A percentile compares a stretch with the other conserved stretches of the same genome.
Conservation (phyloP, 2,888 invertebrate genomes). For the Diogma glabrata region DNA sequence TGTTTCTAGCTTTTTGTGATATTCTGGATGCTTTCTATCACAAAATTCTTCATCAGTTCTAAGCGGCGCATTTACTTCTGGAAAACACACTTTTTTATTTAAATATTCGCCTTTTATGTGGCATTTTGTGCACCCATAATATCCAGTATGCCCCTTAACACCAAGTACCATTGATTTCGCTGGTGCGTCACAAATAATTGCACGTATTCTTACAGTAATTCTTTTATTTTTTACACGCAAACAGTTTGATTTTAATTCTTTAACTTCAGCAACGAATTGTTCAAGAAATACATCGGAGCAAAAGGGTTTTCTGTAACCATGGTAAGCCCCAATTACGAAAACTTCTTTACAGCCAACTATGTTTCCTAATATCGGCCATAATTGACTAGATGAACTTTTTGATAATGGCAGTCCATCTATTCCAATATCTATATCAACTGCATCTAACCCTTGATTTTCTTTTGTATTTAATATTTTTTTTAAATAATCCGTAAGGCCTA, state of each 20-base stretch:
- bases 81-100: slow-evolving; percentile 12
- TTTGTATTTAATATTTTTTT: background rate
- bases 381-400: slow-evolving; percentile 1
- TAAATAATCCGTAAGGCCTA: background rate
- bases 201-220: background rate
- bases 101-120: slow-evolving; percentile 14
- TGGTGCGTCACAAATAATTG: slow-evolving; percentile 13
- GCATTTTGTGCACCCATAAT: slow-evolving; percentile 18
- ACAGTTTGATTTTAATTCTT: background rate
- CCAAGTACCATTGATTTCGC: slow-evolving; percentile 13
- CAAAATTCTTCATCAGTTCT: slow-evolving; percentile 12
- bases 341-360: background rate
- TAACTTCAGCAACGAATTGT: background rate
- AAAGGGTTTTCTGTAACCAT: background rate
- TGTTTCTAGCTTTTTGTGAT: slow-evolving; percentile 14
- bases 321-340: background rate
- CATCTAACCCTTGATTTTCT: background rate
- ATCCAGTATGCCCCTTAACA: slow-evolving; percentile 17
- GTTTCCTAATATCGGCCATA: background rate
- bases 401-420: background rate
- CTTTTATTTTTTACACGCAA: background rate
- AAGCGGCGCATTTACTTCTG: slow-evolving; percentile 8
- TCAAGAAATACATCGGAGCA: background rate
- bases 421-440: background rate
- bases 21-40: slow-evolving; percentile 11